These are phyloP conservation scores for Dysidea cf. avara DNA, from an alignment of 37 sponge, comb jelly and placozoan genomes.

Conservation along the genomic window DNA sequence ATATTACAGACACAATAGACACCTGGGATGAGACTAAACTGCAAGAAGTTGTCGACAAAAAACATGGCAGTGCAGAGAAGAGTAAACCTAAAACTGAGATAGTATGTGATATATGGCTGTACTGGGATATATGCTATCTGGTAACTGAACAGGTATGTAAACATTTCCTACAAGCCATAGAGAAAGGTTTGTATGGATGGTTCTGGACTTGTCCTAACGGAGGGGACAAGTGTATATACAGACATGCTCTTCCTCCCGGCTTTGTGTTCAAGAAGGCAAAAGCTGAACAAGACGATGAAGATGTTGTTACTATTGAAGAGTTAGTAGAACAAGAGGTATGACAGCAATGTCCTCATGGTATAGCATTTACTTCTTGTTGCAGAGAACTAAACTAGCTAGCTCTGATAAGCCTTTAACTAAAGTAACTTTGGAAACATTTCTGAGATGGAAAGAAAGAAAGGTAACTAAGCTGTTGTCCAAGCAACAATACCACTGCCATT, in stretches of 20 bases:
- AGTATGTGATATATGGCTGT: slow-evolving; percentile 6
- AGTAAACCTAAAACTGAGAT: slow-evolving; percentile 79
- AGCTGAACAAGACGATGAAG: slow-evolving; percentile 69
- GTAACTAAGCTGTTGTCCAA: slow-evolving; percentile 5
- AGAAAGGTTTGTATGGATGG: slow-evolving; percentile 98
- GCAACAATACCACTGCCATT: neutral
- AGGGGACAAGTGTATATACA: slow-evolving; percentile 90
- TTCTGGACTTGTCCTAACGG: slow-evolving; percentile 99
- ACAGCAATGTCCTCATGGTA: neutral
- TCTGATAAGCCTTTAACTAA: slow-evolving; percentile 66
- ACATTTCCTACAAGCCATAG: slow-evolving; percentile 95
- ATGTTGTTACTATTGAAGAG: slow-evolving; percentile 83
- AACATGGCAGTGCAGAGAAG: slow-evolving; percentile 76
- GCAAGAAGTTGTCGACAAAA: slow-evolving; percentile 89
- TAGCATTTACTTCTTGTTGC: neutral
- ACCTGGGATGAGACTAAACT: slow-evolving; percentile 96
- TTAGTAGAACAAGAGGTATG: slow-evolving; percentile 90
- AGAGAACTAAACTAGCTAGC: slow-evolving; percentile 63
- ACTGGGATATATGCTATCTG: slow-evolving; percentile 1
- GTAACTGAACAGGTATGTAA: slow-evolving; percentile 79
- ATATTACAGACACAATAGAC: slow-evolving; percentile 83
- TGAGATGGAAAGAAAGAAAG: slow-evolving; percentile 90
- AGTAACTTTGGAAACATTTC: slow-evolving; percentile 82
- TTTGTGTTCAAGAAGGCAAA: slow-evolving; percentile 87
- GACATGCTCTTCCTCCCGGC: slow-evolving; percentile 97